Percentiles rank a stretch among this genome's conserved stretches.
Evolutionary conservation across 2,113 vertebrate species (phyloP).

Genomic region (Otis tarda): DNA sequence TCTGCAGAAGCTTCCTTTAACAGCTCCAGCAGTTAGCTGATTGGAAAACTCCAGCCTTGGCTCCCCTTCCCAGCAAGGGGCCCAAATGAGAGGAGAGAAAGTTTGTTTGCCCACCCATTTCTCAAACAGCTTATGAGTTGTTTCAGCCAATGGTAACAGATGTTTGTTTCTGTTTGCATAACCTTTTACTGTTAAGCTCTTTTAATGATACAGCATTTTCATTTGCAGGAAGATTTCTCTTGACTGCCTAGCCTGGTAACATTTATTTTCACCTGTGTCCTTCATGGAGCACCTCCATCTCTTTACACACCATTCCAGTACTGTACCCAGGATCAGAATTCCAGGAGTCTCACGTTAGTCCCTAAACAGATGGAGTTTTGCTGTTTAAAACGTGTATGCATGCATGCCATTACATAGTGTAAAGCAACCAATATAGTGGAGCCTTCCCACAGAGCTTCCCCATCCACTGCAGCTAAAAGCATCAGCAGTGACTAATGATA

Average conservation of each 20-base stretch:
- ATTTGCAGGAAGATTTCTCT: neutral
- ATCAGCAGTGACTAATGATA: neutral
- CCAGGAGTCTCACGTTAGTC: neutral
- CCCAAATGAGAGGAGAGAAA: neutral
- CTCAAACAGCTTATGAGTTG: neutral
- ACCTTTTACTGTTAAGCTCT: neutral
- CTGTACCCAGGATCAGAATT: neutral
- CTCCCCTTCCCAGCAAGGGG: neutral
- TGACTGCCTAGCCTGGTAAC: neutral
- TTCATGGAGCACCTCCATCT: neutral
- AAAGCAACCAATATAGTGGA: neutral
- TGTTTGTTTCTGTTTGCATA: neutral
- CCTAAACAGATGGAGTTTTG: neutral
- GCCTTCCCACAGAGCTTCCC: neutral
- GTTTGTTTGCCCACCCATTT: neutral
- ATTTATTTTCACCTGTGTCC: neutral
- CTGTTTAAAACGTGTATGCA: neutral
- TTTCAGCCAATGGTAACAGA: neutral
- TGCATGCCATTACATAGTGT: rapidly evolving
- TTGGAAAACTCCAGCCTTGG: neutral
- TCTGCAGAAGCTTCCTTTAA: neutral
- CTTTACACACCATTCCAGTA: neutral
- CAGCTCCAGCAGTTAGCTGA: neutral
- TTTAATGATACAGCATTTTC: neutral
- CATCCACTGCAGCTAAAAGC: neutral